Base-by-base conservation (phyloP, 2,888 invertebrate genomes). In the Sesia apiformis region DNA sequence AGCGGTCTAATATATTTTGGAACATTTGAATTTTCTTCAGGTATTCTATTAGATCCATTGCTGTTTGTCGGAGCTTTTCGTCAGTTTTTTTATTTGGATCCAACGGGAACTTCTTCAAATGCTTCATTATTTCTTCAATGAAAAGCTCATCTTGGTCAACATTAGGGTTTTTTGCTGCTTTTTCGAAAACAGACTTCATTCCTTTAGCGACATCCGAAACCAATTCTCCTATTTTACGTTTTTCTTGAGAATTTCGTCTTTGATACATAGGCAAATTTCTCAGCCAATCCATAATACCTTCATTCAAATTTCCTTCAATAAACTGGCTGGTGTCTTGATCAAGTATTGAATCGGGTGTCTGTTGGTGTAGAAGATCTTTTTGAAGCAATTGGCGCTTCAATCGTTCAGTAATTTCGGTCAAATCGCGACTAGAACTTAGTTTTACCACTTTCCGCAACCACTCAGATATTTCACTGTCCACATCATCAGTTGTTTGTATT, bases 221-320 rank as follows among this genome's bases (percentile, higher is more conserved):
- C n/a, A 51, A 4, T 39, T 60, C 51, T 52, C 67, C 63, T 55
- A 63, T 61, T 4, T 54, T 40, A 38, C 46, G 55, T 57, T 58
- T 64, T 0, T 68, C 64, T 7, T 38, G 38, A 7, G 54, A 43
- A 38, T 54, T 57, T 52, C 49, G 56, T 23, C 52, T 52, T 51
- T 63, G 57, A 52, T 66, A 67, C 4, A 64, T 53, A 0, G 66
- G 60, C 39, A 59, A 55, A 39, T 55, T 51, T 58, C 59, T 66
- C 6, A 74, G 8, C 70, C 70, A 72, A 51, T 66, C 63, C 5
- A 57, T 46, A 55, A 72, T 58, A 4, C 54, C 62, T 49, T 57
- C 61, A 50, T 54, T 53, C 40, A 70, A 54, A 56, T 69, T 69
- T 58, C 69, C 65, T 60, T 60, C 58, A 4, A 63, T 51, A 54